Evolutionary conservation across 2,888 invertebrate species (phyloP).

Genomic region (Arrhopalites spinosus): DNA sequence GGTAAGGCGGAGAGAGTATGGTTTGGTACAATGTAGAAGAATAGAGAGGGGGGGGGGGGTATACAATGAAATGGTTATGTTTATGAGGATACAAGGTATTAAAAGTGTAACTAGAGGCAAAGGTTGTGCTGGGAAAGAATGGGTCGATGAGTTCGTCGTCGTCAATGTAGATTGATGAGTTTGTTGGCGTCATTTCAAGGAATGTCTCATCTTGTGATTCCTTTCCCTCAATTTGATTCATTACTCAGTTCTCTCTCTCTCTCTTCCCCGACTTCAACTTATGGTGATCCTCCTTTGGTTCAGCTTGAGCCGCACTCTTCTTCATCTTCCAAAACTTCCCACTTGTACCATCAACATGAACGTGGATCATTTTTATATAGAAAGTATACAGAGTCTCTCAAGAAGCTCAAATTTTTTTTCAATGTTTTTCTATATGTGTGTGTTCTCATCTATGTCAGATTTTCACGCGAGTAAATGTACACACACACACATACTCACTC

Average conservation of each 20-base stretch:
- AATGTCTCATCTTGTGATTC: slow-evolving; percentile 55
- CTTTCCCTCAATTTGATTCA: slow-evolving; percentile 54
- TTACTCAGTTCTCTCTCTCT: slow-evolving; percentile 40
- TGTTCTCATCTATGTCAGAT: too few species aligned
- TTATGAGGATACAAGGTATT: background rate
- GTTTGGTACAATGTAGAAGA: too few species aligned
- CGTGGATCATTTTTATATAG: slow-evolving; percentile 8
- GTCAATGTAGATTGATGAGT: slow-evolving; percentile 55
- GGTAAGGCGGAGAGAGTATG: too few species aligned
- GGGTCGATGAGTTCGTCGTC: slow-evolving; percentile 23
- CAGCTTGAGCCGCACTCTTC: background rate
- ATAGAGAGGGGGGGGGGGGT: too few species aligned
- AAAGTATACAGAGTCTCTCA: slow-evolving; percentile 1
- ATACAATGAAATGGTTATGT: too few species aligned
- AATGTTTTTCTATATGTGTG: too few species aligned
- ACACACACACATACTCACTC: too few species aligned
- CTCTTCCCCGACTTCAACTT: slow-evolving; percentile 12
- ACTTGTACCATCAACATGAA: background rate
- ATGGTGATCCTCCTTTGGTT: slow-evolving; percentile 9
- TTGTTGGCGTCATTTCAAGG: slow-evolving; percentile 56
- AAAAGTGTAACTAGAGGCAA: slow-evolving; percentile 20
- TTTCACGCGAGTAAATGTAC: too few species aligned
- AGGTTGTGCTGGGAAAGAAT: slow-evolving; percentile 23
- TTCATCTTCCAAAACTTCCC: slow-evolving; percentile 1
- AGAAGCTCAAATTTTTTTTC: too few species aligned